Evolutionary conservation across 2,888 invertebrate species (phyloP), one percentile per base, ranked within the genome.

Genomic region (Xestia c-nigrum): DNA sequence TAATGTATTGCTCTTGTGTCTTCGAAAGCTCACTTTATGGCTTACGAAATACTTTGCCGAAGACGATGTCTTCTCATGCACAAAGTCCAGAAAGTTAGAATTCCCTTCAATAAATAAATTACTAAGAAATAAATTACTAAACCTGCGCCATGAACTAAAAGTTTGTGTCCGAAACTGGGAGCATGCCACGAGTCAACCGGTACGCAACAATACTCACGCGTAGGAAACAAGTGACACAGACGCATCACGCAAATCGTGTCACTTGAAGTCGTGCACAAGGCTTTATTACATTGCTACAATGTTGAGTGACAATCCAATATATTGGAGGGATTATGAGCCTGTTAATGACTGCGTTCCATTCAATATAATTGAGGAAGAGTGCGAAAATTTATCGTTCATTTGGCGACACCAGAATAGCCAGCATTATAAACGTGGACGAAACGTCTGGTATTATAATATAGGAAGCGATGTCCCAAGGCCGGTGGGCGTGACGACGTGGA

Each of bases 361-460:
- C 74, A 71, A 80, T 57, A 77, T 89, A 88, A 89, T 88, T 88
- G 89, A 88, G 90, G 89, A 90, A 89, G 88, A 89, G 46, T 74
- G 73, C 31, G 81, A 57, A 70, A 83, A 89, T 89, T 87, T 90
- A 90, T 90, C 80, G 88, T 77, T 74, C 16, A 81, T 88, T 86
- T 81, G 85, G 85, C 86, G 76, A 81, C 69, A 78, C 46, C 40
- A 75, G 72, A 76, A 71, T 63, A 68, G 43, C 16, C 64, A 72
- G 78, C 72, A 43, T 78, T 77, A 76, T 72, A 72, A 64, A 74
- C 9, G 69, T 63, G 74, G 59, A 63, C 59, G 67, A 14, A 65
- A 40, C 67, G 63, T 68, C 71, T 75, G 74, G 80, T 86, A 84
- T 85, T 78, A 64, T 64, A 83, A 87, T 87, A 80, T 81, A 85